These are phyloP conservation scores for Zaprionus vittiger DNA, from an alignment of 1,140 invertebrate species.

Conservation along the genomic window DNA sequence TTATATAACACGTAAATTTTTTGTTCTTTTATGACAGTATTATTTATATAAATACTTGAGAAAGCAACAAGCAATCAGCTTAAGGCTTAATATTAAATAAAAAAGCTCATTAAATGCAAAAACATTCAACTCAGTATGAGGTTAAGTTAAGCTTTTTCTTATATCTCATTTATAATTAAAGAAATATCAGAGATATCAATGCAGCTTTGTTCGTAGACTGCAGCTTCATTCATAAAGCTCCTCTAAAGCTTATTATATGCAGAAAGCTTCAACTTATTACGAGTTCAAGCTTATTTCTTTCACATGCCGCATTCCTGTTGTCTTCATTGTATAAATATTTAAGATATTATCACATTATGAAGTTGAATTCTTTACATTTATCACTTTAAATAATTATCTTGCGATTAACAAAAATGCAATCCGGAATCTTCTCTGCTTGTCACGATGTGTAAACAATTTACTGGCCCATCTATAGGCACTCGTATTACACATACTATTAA, in stretches of 20 bases:
- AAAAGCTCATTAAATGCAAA: neutral
- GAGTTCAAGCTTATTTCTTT: neutral
- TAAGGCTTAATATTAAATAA: neutral
- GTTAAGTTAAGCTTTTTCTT: neutral
- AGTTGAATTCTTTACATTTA: neutral
- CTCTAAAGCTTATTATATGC: too few relatives aligned
- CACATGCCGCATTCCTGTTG: neutral
- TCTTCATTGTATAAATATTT: neutral
- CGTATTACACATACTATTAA: neutral
- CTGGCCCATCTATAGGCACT: conserved; percentile 1
- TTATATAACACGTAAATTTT: neutral
- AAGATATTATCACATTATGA: neutral
- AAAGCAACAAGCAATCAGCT: too few relatives aligned
- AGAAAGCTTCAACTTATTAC: neutral
- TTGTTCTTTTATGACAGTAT: neutral
- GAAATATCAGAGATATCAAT: too few relatives aligned
- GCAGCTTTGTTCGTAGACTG: too few relatives aligned
- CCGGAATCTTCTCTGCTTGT: conserved; percentile 14
- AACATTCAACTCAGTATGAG: neutral
- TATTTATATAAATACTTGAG: too few relatives aligned
- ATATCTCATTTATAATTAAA: neutral
- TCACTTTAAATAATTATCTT: neutral
- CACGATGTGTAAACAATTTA: conserved; percentile 8
- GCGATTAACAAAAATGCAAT: neutral
- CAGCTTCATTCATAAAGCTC: too few relatives aligned